These are phyloP conservation scores for Zaprionus tsacasi DNA, from an alignment of 1,140 invertebrate genomes.

Conservation along the genomic window DNA sequence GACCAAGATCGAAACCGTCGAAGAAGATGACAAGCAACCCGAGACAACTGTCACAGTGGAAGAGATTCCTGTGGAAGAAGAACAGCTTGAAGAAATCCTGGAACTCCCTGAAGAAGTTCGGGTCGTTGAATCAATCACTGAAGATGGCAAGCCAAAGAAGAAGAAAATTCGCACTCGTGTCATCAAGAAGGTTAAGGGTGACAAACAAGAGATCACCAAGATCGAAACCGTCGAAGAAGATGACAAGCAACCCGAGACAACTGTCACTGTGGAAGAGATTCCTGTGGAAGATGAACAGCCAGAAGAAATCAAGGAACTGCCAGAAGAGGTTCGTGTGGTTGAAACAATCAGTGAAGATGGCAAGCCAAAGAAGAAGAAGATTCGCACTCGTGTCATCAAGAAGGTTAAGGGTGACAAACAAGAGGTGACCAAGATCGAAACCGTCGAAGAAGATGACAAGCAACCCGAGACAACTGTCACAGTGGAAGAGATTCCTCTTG, in stretches of 20 bases:
- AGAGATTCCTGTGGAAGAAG: slow-evolving; percentile 36
- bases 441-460: slow-evolving; percentile 82
- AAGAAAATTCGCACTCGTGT: slow-evolving; percentile 29
- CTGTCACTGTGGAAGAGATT: slow-evolving; percentile 57
- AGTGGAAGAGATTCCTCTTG: slow-evolving; percentile 45
- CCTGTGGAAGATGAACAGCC: slow-evolving; percentile 30
- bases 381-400: slow-evolving; percentile 65
- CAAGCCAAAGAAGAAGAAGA: slow-evolving; percentile 37
- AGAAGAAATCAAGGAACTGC: slow-evolving; percentile 33
- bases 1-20: slow-evolving; percentile 81
- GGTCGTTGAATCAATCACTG: slow-evolving; percentile 5
- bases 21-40: slow-evolving; percentile 81
- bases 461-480: slow-evolving; percentile 70
- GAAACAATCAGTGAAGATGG: slow-evolving; percentile 21
- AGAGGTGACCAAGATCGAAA: slow-evolving; percentile 81
- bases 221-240: slow-evolving; percentile 84
- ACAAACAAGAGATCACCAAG: slow-evolving; percentile 75
- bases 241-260: slow-evolving; percentile 74
- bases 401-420: slow-evolving; percentile 74
- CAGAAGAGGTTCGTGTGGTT: slow-evolving; percentile 31
- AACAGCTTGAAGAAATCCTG: slow-evolving; percentile 27
- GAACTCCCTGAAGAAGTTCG: slow-evolving; percentile 37
- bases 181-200: slow-evolving; percentile 70
- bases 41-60: slow-evolving; percentile 69
- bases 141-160: slow-evolving; percentile 7